Evolutionary conservation across 2,113 vertebrate species (phyloP).

Genomic region (Tringa solitaria): DNA sequence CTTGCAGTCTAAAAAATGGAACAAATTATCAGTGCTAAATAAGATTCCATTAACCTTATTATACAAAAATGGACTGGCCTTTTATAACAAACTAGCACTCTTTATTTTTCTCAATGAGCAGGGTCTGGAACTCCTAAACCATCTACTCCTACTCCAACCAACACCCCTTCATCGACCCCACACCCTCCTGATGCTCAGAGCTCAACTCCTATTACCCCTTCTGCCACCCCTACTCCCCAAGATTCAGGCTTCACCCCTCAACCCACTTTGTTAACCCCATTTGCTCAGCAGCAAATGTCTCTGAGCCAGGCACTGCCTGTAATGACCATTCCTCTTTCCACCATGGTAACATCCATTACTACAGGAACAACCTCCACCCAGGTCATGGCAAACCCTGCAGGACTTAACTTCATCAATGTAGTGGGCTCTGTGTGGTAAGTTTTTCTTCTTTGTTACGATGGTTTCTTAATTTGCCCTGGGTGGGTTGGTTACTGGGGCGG

Average conservation of each 20-base stretch:
- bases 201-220: slow-evolving; percentile 84
- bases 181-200: slow-evolving; percentile 87
- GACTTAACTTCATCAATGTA: slow-evolving; percentile 97
- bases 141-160: slow-evolving; percentile 94
- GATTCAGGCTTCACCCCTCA: slow-evolving; percentile 85
- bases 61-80: slow-evolving; percentile 73
- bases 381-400: slow-evolving; percentile 90
- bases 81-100: slow-evolving; percentile 83
- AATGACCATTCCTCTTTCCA: slow-evolving; percentile 96
- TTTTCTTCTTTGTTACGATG: neutral
- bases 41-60: slow-evolving; percentile 78
- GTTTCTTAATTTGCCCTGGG: neutral
- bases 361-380: slow-evolving; percentile 90
- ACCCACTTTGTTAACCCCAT: slow-evolving; percentile 86
- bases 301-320: slow-evolving; percentile 91
- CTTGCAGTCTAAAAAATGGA: slow-evolving; percentile 62
- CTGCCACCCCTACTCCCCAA: slow-evolving; percentile 82
- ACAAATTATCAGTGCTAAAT: slow-evolving; percentile 72
- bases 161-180: slow-evolving; percentile 93
- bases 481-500: neutral
- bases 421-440: slow-evolving; percentile 95
- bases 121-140: slow-evolving; percentile 98
- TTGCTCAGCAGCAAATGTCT: slow-evolving; percentile 93
- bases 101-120: slow-evolving; percentile 83
- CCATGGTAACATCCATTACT: slow-evolving; percentile 91